Conservation (phyloP, 2,797 vertebrate species). For the Clarias platycephalus region DNA sequence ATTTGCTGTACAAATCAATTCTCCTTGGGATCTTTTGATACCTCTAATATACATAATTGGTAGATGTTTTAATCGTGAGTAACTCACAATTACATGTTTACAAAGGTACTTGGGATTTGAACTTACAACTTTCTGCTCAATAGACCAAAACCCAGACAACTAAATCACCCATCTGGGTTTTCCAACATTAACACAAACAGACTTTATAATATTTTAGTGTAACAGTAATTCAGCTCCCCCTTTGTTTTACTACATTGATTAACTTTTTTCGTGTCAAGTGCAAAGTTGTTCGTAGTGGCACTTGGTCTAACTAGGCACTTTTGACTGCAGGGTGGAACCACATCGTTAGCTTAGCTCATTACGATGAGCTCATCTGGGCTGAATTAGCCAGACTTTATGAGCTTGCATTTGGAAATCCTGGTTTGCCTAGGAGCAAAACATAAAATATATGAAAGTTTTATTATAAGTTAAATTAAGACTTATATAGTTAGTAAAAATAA, state of each 20-base stretch:
- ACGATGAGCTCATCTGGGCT: conserved; percentile 36
- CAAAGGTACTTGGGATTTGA: background rate
- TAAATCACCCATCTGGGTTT: background rate
- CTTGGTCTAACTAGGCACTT: background rate
- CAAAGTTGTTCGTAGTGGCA: background rate
- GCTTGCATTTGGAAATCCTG: conserved; percentile 13
- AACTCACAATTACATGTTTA: background rate
- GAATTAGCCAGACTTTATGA: conserved; percentile 16
- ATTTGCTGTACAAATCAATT: background rate
- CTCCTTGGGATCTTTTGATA: background rate
- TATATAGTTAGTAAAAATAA: background rate
- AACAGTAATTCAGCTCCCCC: background rate
- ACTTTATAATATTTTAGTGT: background rate
- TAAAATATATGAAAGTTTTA: background rate
- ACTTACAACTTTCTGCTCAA: background rate
- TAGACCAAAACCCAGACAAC: background rate
- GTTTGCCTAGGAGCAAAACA: conserved; percentile 5
- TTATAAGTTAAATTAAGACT: background rate
- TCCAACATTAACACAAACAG: background rate
- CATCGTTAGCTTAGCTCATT: background rate
- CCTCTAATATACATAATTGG: background rate
- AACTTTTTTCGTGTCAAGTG: background rate
- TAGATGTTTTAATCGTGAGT: background rate
- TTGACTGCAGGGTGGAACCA: background rate
- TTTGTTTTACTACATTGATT: background rate